phyloP scores from a whole-genome alignment of 2,113 vertebrate species.

The Monopterus albus region DNA sequence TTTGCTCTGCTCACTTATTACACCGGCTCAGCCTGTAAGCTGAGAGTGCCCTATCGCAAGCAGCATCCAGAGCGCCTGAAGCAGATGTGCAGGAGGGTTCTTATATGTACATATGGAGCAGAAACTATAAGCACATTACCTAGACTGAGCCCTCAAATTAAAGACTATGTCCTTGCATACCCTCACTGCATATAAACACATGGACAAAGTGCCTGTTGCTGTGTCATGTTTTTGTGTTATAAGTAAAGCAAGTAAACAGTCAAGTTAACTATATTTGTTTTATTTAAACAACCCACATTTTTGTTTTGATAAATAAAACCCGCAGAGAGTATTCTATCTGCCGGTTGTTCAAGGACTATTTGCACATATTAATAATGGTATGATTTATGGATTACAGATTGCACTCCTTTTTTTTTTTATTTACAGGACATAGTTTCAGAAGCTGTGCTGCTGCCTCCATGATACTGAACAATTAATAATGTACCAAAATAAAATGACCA shows the following conservation, averaged over 20 bases:
- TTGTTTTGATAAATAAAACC: not conserved
- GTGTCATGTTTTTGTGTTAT: not conserved
- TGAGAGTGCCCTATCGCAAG: conserved; percentile 86
- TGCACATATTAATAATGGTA: conserved; percentile 7
- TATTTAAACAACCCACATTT: not conserved
- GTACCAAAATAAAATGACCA: no score
- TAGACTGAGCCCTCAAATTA: conserved; percentile 81
- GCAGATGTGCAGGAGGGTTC: conserved; percentile 90
- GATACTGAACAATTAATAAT: no score
- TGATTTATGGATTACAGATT: not conserved
- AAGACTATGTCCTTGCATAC: conserved; percentile 87
- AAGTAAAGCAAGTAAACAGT: not conserved
- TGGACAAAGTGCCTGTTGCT: not conserved
- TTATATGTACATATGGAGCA: conserved; percentile 84
- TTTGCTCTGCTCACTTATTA: conserved; percentile 92
- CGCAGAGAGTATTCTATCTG: not conserved
- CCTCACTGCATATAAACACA: conserved; percentile 83
- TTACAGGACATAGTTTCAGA: no score
- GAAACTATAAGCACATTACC: conserved; percentile 84
- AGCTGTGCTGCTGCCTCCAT: no score
- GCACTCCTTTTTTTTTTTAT: no score
- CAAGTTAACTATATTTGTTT: not conserved
- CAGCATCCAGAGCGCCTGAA: conserved; percentile 87
- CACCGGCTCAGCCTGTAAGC: conserved; percentile 86
- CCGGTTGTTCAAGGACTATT: not conserved